These are phyloP conservation scores for Aphrophora alni DNA, from an alignment of 2,888 invertebrate species.

Conservation along the genomic window DNA sequence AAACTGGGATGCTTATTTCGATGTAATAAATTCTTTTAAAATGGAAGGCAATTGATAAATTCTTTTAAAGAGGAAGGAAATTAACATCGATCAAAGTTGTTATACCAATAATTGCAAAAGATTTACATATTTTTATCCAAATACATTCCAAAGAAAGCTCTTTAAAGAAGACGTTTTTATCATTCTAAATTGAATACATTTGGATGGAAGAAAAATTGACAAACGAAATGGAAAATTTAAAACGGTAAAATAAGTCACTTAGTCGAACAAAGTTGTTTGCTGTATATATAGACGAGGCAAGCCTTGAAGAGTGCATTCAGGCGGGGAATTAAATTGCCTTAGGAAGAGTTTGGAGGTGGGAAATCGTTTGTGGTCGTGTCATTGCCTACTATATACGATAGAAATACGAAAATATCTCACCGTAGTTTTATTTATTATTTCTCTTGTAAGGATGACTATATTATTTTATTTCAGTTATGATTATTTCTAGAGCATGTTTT, in stretches of 20 bases:
- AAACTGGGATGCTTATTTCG: too few species aligned
- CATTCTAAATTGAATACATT: not conserved
- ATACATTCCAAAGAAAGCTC: not conserved
- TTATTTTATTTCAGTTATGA: too few species aligned
- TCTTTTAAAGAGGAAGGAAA: too few species aligned
- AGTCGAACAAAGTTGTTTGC: not conserved
- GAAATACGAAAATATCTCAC: too few species aligned
- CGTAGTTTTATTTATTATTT: too few species aligned
- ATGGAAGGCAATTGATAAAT: too few species aligned
- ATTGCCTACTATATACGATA: not conserved
- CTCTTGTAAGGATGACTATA: too few species aligned
- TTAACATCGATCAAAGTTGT: too few species aligned
- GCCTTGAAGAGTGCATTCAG: not conserved
- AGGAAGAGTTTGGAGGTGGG: not conserved
- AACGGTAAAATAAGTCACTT: slow-evolving; percentile 2
- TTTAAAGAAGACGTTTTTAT: not conserved
- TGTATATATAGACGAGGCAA: not conserved
- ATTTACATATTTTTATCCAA: not conserved
- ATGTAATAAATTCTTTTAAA: too few species aligned
- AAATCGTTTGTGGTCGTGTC: not conserved
- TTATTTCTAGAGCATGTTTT: too few species aligned
- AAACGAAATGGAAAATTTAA: not conserved
- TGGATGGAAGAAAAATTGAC: not conserved
- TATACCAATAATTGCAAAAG: not conserved
- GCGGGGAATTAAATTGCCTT: not conserved